Percentiles rank a stretch among this genome's conserved stretches.
Evolutionary conservation across 2,113 vertebrate genomes (phyloP).

Genomic region (Eira barbara): DNA sequence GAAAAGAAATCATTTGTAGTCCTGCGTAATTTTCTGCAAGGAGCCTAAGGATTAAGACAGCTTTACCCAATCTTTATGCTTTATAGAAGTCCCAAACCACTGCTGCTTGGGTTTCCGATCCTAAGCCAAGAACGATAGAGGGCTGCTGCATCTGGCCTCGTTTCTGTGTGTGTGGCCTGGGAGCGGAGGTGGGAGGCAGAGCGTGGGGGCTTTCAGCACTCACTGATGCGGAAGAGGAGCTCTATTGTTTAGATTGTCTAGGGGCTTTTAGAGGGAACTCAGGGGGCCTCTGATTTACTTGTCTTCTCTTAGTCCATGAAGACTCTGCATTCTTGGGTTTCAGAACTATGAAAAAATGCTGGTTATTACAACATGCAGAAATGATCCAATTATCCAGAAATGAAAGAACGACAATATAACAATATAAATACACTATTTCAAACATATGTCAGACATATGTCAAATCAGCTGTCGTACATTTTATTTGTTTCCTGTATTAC

Average conservation of each 20-base stretch:
- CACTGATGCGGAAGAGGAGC: not conserved
- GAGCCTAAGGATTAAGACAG: not conserved
- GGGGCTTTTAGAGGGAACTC: not conserved
- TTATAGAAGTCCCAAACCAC: not conserved
- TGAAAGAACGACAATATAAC: not conserved
- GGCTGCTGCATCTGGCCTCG: accelerated
- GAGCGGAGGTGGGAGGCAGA: accelerated
- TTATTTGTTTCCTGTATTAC: not conserved
- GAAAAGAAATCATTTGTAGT: not conserved
- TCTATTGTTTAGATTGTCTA: not conserved
- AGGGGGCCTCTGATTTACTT: not conserved
- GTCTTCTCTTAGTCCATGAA: not conserved
- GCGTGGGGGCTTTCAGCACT: not conserved
- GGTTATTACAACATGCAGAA: not conserved
- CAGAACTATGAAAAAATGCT: not conserved
- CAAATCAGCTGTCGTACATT: not conserved
- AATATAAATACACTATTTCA: not conserved
- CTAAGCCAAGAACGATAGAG: not conserved
- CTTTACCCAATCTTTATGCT: not conserved
- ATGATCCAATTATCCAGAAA: not conserved
- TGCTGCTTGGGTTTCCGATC: not conserved
- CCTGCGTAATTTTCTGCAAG: not conserved
- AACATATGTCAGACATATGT: not conserved
- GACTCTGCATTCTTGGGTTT: not conserved
- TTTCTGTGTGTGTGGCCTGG: not conserved